phyloP scores from a whole-genome alignment of 2,797 vertebrate genomes.

The Anguilla pacifica region DNA sequence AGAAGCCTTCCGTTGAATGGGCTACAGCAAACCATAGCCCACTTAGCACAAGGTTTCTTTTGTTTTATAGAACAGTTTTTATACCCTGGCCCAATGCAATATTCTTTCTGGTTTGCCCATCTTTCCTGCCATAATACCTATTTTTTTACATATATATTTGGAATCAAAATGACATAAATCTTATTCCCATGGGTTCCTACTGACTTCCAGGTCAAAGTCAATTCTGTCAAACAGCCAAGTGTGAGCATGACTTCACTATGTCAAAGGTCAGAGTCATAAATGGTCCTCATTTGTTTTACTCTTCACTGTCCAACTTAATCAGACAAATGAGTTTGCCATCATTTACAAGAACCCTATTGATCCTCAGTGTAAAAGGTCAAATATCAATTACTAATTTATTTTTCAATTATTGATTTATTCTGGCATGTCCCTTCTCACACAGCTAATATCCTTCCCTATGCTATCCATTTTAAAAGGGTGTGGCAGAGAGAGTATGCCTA shows the following conservation, averaged over 20 bases:
- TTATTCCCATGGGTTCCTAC: neutral
- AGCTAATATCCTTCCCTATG: neutral
- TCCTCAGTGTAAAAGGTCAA: neutral
- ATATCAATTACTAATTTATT: neutral
- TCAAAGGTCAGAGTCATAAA: neutral
- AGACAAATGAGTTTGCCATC: neutral
- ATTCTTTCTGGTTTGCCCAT: neutral
- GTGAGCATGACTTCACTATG: neutral
- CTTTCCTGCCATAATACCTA: neutral
- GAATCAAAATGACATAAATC: neutral
- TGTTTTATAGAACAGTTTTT: neutral
- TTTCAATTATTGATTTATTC: neutral
- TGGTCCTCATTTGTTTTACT: neutral
- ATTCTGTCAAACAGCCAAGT: neutral
- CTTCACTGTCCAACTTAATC: neutral
- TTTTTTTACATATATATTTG: neutral
- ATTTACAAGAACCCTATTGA: neutral
- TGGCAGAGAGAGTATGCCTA: too few species aligned
- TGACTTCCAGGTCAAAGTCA: neutral
- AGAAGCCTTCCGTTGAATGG: neutral
- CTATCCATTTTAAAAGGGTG: neutral
- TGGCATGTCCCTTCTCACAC: neutral
- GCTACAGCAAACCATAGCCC: neutral
- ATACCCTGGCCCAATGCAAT: neutral
- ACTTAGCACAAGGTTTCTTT: neutral